Base-by-base conservation (phyloP, 2,113 vertebrate species). In the Nibea albiflora region DNA sequence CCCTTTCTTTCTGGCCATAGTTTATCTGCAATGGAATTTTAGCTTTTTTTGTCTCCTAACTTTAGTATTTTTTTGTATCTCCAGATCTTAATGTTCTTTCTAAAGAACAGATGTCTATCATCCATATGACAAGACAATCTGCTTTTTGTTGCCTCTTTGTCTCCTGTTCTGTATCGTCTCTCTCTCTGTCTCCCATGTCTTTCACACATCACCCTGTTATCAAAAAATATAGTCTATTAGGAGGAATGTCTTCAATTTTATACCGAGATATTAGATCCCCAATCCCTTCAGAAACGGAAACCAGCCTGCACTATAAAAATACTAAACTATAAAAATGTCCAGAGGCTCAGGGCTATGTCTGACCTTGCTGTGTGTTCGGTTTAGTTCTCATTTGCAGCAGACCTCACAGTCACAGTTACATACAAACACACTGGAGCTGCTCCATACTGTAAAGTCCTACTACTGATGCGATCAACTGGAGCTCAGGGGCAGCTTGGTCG, bases 321-420 rank as follows among this genome's bases (percentile, higher is more conserved):
- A 39, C 35, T 85, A 20, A 42, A 52, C 54, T 44, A 81, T 87
- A 78, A 87, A 89, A 76, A 80, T 77, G 57, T 84, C 83, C 71
- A 64, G 57, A 83, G 49, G 74, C 85, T 89, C 22, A 73, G 72
- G 82, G 88, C 80, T 68, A 70, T 63, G 70, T 85, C 70, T 92
- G 85, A 92, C 88, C 86, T 92, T 91, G 78, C 15, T 64, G 39
- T 22, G 14, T 79, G 49, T 69, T 39, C 17, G 14, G 50, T 56
- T 80, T 6, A 62, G 5, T 9, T 81, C 46, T 53, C n/a, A 60
- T 74, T 61, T 68, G 35, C 49, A 65, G 53, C 11, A 5, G 22
- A 35, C n/a, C 9, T 47, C 47, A 68, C 26, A 68, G 28, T 52
- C 9, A 22, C 31, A 71, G 42, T 66, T 17, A 47, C 26, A 53